Conservation (phyloP, 2,888 invertebrate genomes). For the Melieria crassipennis region DNA sequence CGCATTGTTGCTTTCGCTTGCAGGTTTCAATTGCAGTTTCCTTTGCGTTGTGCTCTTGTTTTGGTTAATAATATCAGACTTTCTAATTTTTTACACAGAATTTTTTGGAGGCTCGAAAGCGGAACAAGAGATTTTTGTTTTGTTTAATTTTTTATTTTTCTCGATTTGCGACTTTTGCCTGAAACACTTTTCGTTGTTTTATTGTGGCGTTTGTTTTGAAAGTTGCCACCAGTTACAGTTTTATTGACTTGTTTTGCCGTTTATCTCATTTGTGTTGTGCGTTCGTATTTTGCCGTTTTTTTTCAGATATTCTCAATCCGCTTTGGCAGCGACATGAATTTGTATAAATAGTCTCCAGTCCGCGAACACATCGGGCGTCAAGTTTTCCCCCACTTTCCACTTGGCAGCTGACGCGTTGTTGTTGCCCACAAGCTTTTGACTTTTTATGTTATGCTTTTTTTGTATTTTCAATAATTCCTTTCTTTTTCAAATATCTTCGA, state of each 20-base stretch:
- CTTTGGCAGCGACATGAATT: not conserved
- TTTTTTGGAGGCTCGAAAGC: not conserved
- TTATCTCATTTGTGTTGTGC: not conserved
- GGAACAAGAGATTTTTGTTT: not conserved
- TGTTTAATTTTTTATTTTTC: not conserved
- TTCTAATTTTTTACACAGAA: not conserved
- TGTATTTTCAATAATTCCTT: too few species aligned
- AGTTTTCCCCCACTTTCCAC: too few species aligned
- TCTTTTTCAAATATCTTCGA: too few species aligned
- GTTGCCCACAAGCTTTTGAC: too few species aligned
- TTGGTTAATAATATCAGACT: constrained; percentile 4
- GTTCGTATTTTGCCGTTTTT: not conserved
- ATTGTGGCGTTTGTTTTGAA: too few species aligned
- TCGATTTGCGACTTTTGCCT: too few species aligned
- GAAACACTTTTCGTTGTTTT: too few species aligned
- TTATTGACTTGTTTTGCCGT: not conserved
- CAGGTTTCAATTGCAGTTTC: too few species aligned
- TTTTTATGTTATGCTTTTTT: too few species aligned
- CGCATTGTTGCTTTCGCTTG: constrained; percentile 49
- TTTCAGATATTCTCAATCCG: not conserved
- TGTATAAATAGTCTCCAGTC: too few species aligned
- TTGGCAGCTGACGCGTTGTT: too few species aligned
- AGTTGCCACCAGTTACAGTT: not conserved
- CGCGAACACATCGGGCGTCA: too few species aligned
- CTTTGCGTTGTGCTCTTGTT: constrained; percentile 19